Conservation (phyloP, 2,113 vertebrate genomes). For the Callospermophilus lateralis region DNA sequence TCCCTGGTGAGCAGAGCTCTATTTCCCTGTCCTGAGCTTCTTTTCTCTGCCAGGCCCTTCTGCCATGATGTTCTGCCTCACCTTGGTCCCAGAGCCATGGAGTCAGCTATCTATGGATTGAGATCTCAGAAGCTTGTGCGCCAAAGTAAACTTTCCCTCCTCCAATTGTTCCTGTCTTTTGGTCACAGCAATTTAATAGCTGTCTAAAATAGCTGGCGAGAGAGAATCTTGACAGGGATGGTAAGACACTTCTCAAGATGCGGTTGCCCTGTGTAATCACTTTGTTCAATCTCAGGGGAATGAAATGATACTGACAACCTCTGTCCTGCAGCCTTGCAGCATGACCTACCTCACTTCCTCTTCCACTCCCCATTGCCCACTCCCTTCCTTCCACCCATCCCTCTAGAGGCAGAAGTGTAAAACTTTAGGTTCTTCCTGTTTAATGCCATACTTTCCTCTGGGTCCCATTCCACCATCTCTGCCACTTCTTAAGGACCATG, state of each 20-base stretch:
- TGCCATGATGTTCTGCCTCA: too few species aligned
- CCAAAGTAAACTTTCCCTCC: too few species aligned
- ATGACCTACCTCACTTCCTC: too few species aligned
- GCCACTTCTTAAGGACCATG: neutral
- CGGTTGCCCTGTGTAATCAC: neutral
- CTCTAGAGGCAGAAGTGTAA: neutral
- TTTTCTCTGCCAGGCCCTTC: too few species aligned
- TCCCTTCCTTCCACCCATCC: neutral
- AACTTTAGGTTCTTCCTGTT: neutral
- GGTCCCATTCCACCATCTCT: neutral
- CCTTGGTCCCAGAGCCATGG: too few species aligned
- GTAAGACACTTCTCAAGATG: neutral
- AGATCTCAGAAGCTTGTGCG: too few species aligned
- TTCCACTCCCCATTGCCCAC: fast-evolving
- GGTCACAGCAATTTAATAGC: too few species aligned
- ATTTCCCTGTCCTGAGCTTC: too few species aligned
- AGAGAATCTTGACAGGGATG: neutral
- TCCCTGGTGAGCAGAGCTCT: too few species aligned
- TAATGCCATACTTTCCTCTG: neutral
- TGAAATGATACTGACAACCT: neutral
- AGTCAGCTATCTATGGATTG: too few species aligned
- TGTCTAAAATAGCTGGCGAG: too few species aligned
- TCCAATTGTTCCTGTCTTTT: too few species aligned
- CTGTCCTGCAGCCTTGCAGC: neutral
- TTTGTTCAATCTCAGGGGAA: neutral